A percentile compares a stretch with the other conserved stretches of the same genome.
Evolutionary conservation across 2,797 vertebrate species (phyloP).

Genomic region (Amniataba percoides): DNA sequence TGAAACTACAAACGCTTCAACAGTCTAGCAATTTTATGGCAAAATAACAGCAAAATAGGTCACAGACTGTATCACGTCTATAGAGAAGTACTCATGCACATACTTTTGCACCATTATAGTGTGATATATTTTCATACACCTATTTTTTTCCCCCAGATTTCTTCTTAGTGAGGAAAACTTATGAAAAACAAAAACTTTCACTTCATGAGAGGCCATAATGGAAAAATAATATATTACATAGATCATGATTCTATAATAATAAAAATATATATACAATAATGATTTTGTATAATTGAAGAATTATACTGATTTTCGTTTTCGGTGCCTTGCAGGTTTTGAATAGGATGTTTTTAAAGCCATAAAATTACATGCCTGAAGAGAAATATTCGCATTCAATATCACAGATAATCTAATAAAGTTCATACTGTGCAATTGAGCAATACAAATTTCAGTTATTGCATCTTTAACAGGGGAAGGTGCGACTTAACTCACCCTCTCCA

Average conservation of each 20-base stretch:
- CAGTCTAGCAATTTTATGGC: neutral
- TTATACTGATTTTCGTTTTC: neutral
- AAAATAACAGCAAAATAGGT: neutral
- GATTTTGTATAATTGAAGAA: no score
- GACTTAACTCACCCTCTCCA: slow-evolving; percentile 91
- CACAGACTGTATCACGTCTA: neutral
- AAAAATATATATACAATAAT: no score
- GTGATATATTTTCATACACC: neutral
- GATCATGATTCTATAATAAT: neutral
- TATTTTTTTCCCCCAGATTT: neutral
- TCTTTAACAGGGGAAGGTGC: neutral
- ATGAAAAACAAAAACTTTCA: neutral
- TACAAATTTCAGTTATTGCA: no score
- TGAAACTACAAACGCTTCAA: neutral
- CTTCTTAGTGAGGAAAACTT: neutral
- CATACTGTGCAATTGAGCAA: no score
- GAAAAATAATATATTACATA: neutral
- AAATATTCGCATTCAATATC: neutral
- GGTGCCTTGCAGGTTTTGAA: neutral
- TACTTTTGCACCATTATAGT: neutral
- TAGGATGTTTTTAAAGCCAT: neutral
- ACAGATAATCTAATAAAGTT: neutral
- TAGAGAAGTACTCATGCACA: neutral
- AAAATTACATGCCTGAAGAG: neutral
- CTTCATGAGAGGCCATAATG: neutral